Conservation (phyloP, 2,888 invertebrate genomes). For the Scaptomyza polygonia region DNA sequence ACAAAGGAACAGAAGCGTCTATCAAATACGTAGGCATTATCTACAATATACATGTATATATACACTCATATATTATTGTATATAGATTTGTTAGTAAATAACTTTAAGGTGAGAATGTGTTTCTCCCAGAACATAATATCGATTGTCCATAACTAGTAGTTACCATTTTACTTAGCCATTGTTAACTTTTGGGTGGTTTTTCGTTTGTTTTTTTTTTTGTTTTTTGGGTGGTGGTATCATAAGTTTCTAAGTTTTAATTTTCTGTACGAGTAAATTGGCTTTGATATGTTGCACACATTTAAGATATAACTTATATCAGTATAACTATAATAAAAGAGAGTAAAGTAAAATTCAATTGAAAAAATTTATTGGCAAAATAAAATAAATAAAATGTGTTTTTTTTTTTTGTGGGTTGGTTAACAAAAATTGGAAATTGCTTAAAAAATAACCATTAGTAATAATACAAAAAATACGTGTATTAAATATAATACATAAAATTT, state of each 20-base stretch:
- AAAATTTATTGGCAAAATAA: constrained; percentile 74
- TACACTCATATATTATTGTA: constrained; percentile 4
- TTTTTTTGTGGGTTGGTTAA: constrained; percentile 52
- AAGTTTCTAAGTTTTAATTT: constrained; percentile 63
- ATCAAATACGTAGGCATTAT: constrained; percentile 48
- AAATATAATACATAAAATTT: constrained; percentile 56
- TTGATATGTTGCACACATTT: constrained; percentile 50
- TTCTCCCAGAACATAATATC: constrained; percentile 56
- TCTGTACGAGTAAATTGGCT: constrained; percentile 46
- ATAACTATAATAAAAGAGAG: constrained; percentile 24
- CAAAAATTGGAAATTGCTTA: constrained; percentile 67
- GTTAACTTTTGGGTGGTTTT: constrained; percentile 73
- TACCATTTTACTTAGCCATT: constrained; percentile 50
- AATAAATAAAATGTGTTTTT: constrained; percentile 63
- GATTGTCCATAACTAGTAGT: constrained; percentile 74
- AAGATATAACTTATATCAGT: constrained; percentile 12
- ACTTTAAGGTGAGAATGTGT: constrained; percentile 25
- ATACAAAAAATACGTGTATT: constrained; percentile 75
- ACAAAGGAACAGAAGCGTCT: constrained; percentile 77
- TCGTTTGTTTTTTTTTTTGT: constrained; percentile 32
- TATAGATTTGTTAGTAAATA: constrained; percentile 29
- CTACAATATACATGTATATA: constrained; percentile 11
- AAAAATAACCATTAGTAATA: constrained; percentile 68
- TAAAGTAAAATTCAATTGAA: constrained; percentile 37
- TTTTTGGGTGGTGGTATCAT: constrained; percentile 65